phyloP scores from a whole-genome alignment of 2,888 invertebrate genomes.

The Mantis religiosa region DNA sequence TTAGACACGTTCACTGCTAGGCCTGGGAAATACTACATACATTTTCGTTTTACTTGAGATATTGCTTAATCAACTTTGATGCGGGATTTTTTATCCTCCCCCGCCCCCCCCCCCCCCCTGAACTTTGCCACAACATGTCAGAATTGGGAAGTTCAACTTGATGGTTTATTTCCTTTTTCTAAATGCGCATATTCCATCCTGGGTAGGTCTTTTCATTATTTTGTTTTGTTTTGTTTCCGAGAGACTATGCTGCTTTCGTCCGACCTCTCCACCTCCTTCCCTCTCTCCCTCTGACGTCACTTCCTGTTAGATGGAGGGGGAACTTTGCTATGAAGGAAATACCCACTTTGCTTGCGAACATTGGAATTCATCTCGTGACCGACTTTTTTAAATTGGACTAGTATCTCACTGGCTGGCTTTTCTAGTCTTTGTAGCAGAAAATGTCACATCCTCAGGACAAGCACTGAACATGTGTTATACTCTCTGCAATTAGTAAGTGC shows the following conservation, averaged over 20 bases:
- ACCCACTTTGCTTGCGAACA: neutral
- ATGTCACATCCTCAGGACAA: no score
- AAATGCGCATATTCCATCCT: neutral
- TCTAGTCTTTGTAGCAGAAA: neutral
- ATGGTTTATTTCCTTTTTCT: neutral
- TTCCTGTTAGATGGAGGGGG: neutral
- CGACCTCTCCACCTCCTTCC: neutral
- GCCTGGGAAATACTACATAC: neutral
- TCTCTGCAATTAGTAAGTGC: no score
- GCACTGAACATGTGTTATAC: no score
- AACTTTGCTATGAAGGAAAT: neutral
- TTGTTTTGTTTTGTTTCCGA: neutral
- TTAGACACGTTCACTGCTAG: neutral
- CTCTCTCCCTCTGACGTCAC: neutral
- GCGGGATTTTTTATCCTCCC: neutral
- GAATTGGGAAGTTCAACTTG: neutral
- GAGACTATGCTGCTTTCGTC: neutral
- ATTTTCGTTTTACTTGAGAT: neutral
- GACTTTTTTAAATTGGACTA: neutral
- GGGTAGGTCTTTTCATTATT: neutral
- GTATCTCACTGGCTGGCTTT: neutral
- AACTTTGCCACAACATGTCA: neutral
- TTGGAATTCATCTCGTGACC: neutral
- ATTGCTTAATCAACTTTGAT: neutral
- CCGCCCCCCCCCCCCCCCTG: no score